Conservation (phyloP, 2,797 vertebrate species). For the Tragopan temminckii region DNA sequence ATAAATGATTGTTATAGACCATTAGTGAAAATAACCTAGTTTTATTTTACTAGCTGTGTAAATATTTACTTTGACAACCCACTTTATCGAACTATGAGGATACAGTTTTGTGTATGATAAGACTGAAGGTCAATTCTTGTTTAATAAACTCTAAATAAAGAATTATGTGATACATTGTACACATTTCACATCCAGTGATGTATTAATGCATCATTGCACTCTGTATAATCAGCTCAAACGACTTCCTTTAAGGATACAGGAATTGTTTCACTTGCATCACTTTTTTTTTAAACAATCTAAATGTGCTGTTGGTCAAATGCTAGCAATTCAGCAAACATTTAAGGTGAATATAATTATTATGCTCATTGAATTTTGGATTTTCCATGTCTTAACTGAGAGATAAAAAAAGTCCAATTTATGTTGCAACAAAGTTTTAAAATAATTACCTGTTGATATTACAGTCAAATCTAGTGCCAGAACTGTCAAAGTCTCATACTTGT, state of each 20-base stretch:
- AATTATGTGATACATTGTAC: constrained; percentile 62
- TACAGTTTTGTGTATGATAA: constrained; percentile 51
- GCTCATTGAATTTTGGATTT: constrained; percentile 4
- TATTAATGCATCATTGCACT: constrained; percentile 43
- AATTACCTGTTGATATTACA: background rate
- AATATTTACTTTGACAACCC: constrained; percentile 68
- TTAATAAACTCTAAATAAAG: constrained; percentile 71
- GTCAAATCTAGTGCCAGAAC: background rate
- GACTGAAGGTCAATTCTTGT: constrained; percentile 54
- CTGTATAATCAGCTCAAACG: constrained; percentile 32
- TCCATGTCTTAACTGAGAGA: background rate
- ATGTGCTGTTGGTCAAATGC: constrained; percentile 1
- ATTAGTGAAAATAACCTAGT: constrained; percentile 65
- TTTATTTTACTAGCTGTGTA: constrained; percentile 60
- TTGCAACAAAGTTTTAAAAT: background rate
- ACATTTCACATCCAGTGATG: constrained; percentile 57
- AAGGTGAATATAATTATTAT: background rate
- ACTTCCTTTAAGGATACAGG: constrained; percentile 40
- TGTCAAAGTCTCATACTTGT: background rate
- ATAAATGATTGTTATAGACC: constrained; percentile 41
- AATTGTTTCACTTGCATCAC: background rate
- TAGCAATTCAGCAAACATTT: constrained; percentile 5
- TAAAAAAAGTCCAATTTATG: background rate
- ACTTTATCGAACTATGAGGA: constrained; percentile 33
- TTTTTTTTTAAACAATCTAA: background rate